Evolutionary conservation across 2,113 vertebrate species (phyloP).

Genomic region (Crotalus tigris): DNA sequence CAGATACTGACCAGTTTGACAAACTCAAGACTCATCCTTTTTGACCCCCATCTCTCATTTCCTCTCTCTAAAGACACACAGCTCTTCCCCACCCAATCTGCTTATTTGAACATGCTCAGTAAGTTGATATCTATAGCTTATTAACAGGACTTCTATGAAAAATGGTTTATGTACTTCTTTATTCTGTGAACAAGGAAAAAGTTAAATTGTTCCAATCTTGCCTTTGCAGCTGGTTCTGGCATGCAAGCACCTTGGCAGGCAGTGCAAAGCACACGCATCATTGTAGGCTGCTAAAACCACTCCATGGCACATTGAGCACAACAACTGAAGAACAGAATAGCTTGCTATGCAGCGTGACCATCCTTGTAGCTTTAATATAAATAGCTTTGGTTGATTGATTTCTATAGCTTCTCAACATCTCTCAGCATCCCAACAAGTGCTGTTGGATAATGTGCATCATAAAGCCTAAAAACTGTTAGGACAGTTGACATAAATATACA

Average conservation of each 20-base stretch:
- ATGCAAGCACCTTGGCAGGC: neutral
- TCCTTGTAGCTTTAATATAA: neutral
- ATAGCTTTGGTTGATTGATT: neutral
- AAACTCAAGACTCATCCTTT: fast-evolving
- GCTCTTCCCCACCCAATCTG: neutral
- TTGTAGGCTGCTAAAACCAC: neutral
- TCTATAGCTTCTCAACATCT: too few relatives aligned
- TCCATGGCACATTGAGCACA: fast-evolving
- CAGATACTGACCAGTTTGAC: neutral
- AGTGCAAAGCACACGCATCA: neutral
- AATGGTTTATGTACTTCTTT: neutral
- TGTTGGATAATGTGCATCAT: too few relatives aligned
- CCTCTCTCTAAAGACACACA: neutral
- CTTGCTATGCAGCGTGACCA: neutral
- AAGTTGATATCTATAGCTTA: slow-evolving; percentile 15
- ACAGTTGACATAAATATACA: too few relatives aligned
- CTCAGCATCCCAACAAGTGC: too few relatives aligned
- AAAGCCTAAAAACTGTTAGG: too few relatives aligned
- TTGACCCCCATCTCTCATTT: neutral
- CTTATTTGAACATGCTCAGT: slow-evolving; percentile 13
- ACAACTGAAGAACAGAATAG: neutral
- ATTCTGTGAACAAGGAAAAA: neutral
- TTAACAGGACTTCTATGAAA: neutral
- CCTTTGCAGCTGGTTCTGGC: neutral
- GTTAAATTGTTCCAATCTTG: neutral